Evolutionary conservation across 92 coral and sea anemone species (phyloP).

Genomic region (Bergia sp.): DNA sequence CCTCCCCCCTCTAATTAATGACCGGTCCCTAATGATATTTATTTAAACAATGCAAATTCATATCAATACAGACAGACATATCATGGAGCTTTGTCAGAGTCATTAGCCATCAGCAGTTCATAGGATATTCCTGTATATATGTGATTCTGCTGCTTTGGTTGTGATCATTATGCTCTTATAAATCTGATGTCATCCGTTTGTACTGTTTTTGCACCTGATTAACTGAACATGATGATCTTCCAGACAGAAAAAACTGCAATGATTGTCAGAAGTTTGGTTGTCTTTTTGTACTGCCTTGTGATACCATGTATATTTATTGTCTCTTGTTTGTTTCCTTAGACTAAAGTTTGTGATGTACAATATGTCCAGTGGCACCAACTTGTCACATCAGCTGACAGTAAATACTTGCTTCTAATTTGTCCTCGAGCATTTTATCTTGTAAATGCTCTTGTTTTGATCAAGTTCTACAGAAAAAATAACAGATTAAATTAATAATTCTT

Average conservation of each 20-base stretch:
- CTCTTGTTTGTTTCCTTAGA: conserved; percentile 17
- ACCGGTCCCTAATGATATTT: neutral
- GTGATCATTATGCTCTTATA: conserved; percentile 15
- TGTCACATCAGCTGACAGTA: conserved; percentile 13
- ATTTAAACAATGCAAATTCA: neutral
- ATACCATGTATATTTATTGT: conserved; percentile 14
- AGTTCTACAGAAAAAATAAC: conserved; percentile 9
- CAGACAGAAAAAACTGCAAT: conserved; percentile 14
- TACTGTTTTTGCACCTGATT: conserved; percentile 11
- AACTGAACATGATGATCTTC: conserved; percentile 11
- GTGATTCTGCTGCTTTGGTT: conserved; percentile 15
- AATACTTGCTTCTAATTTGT: neutral
- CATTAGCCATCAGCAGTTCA: conserved; percentile 4
- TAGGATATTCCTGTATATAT: conserved; percentile 12
- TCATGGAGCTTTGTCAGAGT: too few species aligned
- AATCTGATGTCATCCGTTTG: conserved; percentile 9
- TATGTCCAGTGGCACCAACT: conserved; percentile 17
- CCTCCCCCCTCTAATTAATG: neutral
- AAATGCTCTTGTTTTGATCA: neutral
- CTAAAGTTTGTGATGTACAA: conserved; percentile 13
- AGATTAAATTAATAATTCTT: conserved; percentile 8
- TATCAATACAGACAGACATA: neutral
- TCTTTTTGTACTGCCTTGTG: conserved; percentile 15
- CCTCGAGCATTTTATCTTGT: too few species aligned
- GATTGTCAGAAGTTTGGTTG: conserved; percentile 15